A percentile compares a stretch with the other conserved stretches of the same genome.
phyloP scores from a whole-genome alignment of 2,888 invertebrate species.

The Orgyia antiqua region DNA sequence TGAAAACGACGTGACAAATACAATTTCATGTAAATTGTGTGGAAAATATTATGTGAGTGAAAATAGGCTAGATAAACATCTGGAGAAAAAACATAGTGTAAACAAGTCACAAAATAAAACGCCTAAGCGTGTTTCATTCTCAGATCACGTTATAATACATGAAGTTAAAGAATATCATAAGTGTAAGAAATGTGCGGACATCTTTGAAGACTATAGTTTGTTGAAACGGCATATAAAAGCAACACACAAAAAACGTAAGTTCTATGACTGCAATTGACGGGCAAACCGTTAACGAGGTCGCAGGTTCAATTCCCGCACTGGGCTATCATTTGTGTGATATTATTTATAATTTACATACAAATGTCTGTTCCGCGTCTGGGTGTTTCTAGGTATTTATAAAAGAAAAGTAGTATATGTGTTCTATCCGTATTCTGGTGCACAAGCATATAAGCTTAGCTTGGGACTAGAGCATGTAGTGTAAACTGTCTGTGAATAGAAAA shows the following conservation, averaged over 20 bases:
- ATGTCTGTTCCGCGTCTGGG: too few relatives aligned
- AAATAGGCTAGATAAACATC: conserved; percentile 40
- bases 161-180: conserved; percentile 56
- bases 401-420: too few relatives aligned
- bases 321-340: too few relatives aligned
- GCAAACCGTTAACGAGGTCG: too few relatives aligned
- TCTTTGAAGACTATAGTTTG: conserved; percentile 46
- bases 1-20: conserved; percentile 18
- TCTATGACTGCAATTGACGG: conserved; percentile 66
- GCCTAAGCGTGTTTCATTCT: conserved; percentile 59
- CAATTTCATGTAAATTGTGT: conserved; percentile 47
- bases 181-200: conserved; percentile 58
- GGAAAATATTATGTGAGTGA: conserved; percentile 43
- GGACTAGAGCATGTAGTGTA: too few relatives aligned
- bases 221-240: conserved; percentile 49
- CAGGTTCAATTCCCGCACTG: too few relatives aligned
- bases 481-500: too few relatives aligned
- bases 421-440: too few relatives aligned
- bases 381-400: too few relatives aligned
- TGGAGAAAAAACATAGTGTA: conserved; percentile 52
- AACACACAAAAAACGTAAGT: conserved; percentile 58
- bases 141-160: conserved; percentile 57
- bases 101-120: conserved; percentile 35
- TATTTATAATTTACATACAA: too few relatives aligned
- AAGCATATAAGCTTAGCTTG: too few relatives aligned